Evolutionary conservation across 2,797 vertebrate species (phyloP).

Genomic region (Cyprinella venusta): DNA sequence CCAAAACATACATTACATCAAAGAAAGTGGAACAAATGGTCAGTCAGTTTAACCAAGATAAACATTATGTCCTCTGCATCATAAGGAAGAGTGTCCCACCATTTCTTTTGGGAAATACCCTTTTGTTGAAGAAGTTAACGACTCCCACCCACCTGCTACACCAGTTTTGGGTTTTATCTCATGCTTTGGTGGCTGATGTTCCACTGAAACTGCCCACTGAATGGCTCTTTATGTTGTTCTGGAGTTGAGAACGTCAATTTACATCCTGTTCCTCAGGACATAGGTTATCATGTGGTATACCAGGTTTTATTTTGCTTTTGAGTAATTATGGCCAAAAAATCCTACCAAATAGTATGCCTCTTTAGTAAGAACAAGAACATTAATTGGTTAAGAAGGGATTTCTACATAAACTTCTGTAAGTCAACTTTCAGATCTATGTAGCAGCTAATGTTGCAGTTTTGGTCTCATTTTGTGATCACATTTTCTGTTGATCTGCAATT

Average conservation of each 20-base stretch:
- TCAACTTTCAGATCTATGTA: not conserved
- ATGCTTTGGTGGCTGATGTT: conserved; percentile 34
- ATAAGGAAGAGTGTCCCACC: conserved; percentile 15
- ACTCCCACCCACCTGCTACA: conserved; percentile 36
- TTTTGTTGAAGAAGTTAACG: conserved; percentile 39
- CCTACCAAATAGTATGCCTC: not conserved
- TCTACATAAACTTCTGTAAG: not conserved
- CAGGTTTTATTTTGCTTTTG: conserved; percentile 69
- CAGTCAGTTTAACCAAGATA: conserved; percentile 1
- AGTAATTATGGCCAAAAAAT: conserved; percentile 67
- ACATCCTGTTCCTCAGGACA: conserved; percentile 33
- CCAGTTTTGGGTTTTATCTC: conserved; percentile 38
- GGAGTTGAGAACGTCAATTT: conserved; percentile 33
- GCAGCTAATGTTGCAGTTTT: not conserved
- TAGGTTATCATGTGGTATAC: conserved; percentile 60
- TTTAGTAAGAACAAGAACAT: not conserved
- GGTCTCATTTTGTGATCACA: not conserved
- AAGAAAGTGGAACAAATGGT: conserved; percentile 1
- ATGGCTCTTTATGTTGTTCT: conserved; percentile 33
- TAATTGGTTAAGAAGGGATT: not conserved
- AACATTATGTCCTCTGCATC: not conserved
- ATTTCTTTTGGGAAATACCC: conserved; percentile 23
- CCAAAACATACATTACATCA: not conserved
- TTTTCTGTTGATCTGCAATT: not conserved
- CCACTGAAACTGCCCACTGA: conserved; percentile 38